phyloP scores from a whole-genome alignment of 2,888 invertebrate species.

The Monochamus alternatus region DNA sequence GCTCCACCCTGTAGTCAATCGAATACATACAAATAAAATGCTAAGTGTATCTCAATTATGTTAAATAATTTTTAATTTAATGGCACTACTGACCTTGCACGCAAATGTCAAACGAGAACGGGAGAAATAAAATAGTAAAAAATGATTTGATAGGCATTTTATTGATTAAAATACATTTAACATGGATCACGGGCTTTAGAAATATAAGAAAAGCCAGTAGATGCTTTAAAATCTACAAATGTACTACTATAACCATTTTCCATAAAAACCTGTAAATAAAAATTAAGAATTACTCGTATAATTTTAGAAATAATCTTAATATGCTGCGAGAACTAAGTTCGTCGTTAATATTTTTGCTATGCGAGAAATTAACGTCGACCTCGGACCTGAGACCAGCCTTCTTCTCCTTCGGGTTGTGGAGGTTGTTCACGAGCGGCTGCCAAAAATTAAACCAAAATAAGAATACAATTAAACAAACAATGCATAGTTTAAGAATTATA shows the following conservation, averaged over 20 bases:
- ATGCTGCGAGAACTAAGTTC: constrained; percentile 19
- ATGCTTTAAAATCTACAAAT: constrained; percentile 44
- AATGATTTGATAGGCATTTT: constrained; percentile 31
- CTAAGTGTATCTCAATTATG: no score
- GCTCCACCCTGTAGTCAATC: no score
- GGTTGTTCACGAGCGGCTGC: constrained; percentile 61
- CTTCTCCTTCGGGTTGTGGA: constrained; percentile 62
- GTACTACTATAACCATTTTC: constrained; percentile 56
- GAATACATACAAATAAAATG: no score
- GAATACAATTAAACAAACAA: not conserved
- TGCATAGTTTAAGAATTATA: no score
- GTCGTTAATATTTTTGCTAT: constrained; percentile 26
- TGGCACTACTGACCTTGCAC: no score
- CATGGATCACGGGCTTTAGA: constrained; percentile 34
- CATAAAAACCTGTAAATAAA: constrained; percentile 60
- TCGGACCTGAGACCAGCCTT: constrained; percentile 66
- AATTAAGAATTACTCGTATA: constrained; percentile 39
- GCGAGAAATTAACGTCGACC: constrained; percentile 61
- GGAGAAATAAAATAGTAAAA: constrained; percentile 23
- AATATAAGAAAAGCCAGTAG: constrained; percentile 41
- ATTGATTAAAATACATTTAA: constrained; percentile 44
- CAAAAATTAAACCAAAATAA: constrained; percentile 45
- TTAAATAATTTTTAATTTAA: no score
- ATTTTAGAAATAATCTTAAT: not conserved
- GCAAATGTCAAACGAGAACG: constrained; percentile 2